These are phyloP conservation scores for Aphodius sticticus DNA, from an alignment of 2,888 invertebrate genomes.

Conservation along the genomic window DNA sequence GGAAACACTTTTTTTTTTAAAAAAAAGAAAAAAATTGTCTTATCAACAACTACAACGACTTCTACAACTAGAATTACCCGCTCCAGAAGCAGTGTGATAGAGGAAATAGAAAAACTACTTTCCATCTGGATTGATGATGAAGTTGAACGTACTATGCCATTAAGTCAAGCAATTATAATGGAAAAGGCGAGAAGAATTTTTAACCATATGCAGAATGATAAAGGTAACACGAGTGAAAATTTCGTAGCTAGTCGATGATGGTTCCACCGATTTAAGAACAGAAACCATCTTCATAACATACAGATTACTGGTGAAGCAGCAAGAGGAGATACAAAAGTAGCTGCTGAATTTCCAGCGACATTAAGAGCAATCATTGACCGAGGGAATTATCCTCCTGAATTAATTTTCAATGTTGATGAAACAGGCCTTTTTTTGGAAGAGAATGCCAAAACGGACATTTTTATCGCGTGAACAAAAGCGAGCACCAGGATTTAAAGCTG, in stretches of 20 bases:
- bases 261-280: no score
- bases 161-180: slow-evolving; percentile 28
- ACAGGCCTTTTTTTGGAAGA: slow-evolving; percentile 39
- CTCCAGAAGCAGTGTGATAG: slow-evolving; percentile 36
- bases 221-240: no score
- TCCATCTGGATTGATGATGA: slow-evolving; percentile 40
- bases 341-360: no score
- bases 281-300: slow-evolving; percentile 35
- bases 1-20: slow-evolving; percentile 36
- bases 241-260: no score
- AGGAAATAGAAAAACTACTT: slow-evolving; percentile 38
- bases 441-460: slow-evolving; percentile 33
- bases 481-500: slow-evolving; percentile 45
- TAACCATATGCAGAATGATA: slow-evolving; percentile 32
- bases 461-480: slow-evolving; percentile 38
- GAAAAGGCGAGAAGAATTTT: slow-evolving; percentile 31
- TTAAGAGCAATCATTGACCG: no score
- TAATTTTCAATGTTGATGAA: slow-evolving; percentile 40
- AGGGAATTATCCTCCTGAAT: slow-evolving; percentile 35
- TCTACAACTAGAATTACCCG: slow-evolving; percentile 37
- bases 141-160: slow-evolving; percentile 42
- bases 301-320: slow-evolving; percentile 24
- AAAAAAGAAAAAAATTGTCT: slow-evolving; percentile 30
- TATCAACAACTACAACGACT: slow-evolving; percentile 29
- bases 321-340: slow-evolving; percentile 26